These are phyloP conservation scores for Drosophila ogumai DNA, from an alignment of 1,140 invertebrate genomes.

Conservation along the genomic window DNA sequence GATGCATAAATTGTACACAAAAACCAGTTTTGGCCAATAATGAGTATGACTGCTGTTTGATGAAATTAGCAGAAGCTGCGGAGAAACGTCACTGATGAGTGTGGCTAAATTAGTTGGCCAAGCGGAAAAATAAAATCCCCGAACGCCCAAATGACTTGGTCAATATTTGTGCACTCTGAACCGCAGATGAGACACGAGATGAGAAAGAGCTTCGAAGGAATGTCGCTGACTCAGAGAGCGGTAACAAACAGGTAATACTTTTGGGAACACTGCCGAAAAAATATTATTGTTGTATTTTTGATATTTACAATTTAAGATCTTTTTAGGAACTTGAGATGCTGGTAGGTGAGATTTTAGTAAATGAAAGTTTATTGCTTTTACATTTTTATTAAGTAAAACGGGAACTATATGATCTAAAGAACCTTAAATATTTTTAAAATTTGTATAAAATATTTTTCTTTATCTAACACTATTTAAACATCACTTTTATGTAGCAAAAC, in stretches of 20 bases:
- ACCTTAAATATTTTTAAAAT: no score
- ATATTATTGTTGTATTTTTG: no score
- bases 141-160: constrained; percentile 53
- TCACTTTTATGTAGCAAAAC: no score
- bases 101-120: constrained; percentile 36
- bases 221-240: constrained; percentile 57
- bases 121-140: constrained; percentile 40
- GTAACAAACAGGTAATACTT: constrained; percentile 50
- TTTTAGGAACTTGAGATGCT: no score
- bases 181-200: constrained; percentile 15
- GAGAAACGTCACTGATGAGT: constrained; percentile 20
- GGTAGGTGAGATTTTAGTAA: neutral
- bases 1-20: neutral
- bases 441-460: neutral
- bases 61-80: constrained; percentile 24
- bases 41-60: constrained; percentile 19
- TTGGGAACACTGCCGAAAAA: constrained; percentile 7
- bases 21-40: constrained; percentile 30
- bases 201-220: constrained; percentile 13
- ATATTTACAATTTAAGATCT: neutral
- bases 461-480: neutral
- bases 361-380: neutral
- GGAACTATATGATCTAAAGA: neutral
- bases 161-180: constrained; percentile 73
- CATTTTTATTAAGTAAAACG: neutral